phyloP scores from a whole-genome alignment of 2,113 vertebrate genomes.

The Cavia porcellus region DNA sequence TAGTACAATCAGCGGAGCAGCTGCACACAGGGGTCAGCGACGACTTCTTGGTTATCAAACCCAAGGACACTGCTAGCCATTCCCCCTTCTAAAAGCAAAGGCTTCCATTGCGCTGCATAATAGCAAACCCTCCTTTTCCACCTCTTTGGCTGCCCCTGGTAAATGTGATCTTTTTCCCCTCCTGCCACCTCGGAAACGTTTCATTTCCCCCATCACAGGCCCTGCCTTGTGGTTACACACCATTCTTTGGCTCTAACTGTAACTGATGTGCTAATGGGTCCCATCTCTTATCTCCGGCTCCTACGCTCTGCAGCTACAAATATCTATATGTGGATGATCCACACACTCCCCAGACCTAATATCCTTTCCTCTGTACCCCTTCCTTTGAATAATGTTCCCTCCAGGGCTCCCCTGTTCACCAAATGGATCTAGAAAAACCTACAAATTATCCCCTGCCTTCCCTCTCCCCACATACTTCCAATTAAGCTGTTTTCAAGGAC shows the following conservation, averaged over 20 bases:
- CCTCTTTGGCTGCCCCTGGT: background rate
- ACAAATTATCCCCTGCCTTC: background rate
- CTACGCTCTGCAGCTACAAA: background rate
- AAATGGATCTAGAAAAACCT: slow-evolving; percentile 12
- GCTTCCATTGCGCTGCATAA: background rate
- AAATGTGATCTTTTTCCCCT: background rate
- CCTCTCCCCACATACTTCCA: background rate
- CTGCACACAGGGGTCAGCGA: background rate
- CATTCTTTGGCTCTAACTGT: background rate
- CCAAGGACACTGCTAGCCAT: background rate
- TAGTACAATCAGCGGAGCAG: background rate
- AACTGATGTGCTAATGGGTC: background rate
- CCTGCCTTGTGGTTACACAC: background rate
- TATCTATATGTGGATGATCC: background rate
- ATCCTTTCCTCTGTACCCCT: background rate
- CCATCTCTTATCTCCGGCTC: background rate
- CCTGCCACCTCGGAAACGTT: slow-evolving; percentile 21
- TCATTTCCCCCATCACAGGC: background rate
- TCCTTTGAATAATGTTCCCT: background rate
- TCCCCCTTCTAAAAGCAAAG: background rate
- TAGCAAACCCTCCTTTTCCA: background rate
- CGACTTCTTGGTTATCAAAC: background rate
- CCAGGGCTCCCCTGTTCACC: background rate
- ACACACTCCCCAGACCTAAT: background rate
- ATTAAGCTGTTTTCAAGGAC: background rate